Percentiles rank a stretch among this genome's conserved stretches.
These are phyloP conservation scores for Psittacus erithacus DNA, from an alignment of 2,113 vertebrate species.

Conservation along the genomic window DNA sequence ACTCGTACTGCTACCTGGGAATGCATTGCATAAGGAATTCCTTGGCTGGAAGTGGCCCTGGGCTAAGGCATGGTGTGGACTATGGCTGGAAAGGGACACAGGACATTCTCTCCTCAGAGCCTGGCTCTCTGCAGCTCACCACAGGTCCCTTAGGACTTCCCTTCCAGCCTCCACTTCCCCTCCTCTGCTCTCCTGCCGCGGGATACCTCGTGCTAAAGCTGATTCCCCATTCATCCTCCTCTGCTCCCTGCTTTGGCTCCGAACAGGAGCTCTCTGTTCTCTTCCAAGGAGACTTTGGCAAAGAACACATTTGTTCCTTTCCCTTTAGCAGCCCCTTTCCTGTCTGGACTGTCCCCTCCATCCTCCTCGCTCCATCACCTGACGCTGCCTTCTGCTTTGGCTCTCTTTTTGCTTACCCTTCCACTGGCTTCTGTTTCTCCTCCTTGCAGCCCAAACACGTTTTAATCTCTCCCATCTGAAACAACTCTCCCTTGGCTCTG, in stretches of 20 bases:
- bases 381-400: slow-evolving; percentile 19
- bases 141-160: neutral
- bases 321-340: neutral
- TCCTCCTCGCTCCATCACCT: neutral
- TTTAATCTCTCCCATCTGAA: slow-evolving; percentile 57
- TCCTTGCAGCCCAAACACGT: neutral
- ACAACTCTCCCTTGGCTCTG: neutral
- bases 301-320: neutral
- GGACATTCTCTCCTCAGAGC: neutral
- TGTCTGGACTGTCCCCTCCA: neutral
- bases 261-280: slow-evolving; percentile 9
- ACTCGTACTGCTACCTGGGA: neutral
- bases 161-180: neutral
- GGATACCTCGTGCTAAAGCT: neutral
- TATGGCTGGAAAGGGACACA: neutral
- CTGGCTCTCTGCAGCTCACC: neutral
- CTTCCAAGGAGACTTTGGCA: slow-evolving; percentile 10
- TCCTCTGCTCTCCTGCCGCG: neutral
- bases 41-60: neutral
- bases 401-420: slow-evolving; percentile 4
- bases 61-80: neutral
- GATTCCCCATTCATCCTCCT: neutral
- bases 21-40: neutral
- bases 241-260: neutral
- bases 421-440: neutral